A percentile compares a stretch with the other conserved stretches of the same genome.
Conservation (phyloP, 1,140 invertebrate species). For the Chelonus insularis region DNA sequence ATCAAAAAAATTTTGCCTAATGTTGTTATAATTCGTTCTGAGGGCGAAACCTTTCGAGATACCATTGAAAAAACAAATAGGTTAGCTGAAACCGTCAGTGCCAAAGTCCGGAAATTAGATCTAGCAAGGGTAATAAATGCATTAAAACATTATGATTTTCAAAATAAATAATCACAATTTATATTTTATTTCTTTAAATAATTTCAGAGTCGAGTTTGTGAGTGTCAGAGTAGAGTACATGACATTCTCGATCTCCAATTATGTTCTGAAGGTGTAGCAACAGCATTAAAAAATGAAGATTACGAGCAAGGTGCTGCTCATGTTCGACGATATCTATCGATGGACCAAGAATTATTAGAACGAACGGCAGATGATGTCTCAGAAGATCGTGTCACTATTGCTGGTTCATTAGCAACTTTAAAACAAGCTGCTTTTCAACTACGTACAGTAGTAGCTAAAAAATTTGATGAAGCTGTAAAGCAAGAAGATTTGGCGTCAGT, state of each 20-base stretch:
- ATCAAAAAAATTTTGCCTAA: conserved; percentile 70
- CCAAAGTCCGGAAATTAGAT: conserved; percentile 94
- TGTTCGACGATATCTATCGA: conserved; percentile 91
- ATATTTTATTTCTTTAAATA: conserved; percentile 19
- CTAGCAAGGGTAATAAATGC: conserved; percentile 88
- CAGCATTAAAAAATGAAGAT: conserved; percentile 88
- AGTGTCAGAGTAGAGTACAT: conserved; percentile 92
- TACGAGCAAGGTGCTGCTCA: conserved; percentile 93
- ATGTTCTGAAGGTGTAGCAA: conserved; percentile 93
- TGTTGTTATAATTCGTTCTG: conserved; percentile 68
- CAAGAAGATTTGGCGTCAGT: conserved; percentile 88
- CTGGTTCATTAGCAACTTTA: conserved; percentile 79
- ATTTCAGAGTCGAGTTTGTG: conserved; percentile 84
- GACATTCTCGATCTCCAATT: conserved; percentile 95
- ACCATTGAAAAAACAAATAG: conserved; percentile 87
- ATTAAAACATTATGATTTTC: too few relatives aligned
- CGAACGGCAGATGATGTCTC: conserved; percentile 77
- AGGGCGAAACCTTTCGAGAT: conserved; percentile 75
- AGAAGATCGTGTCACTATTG: conserved; percentile 70
- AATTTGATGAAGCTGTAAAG: conserved; percentile 91
- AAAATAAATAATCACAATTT: too few relatives aligned
- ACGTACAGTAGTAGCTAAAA: conserved; percentile 70
- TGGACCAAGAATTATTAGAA: conserved; percentile 89
- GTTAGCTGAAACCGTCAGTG: conserved; percentile 91
- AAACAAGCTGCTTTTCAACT: conserved; percentile 83